Conservation (phyloP, 2,888 invertebrate species). For the Andrena chrysosceles region DNA sequence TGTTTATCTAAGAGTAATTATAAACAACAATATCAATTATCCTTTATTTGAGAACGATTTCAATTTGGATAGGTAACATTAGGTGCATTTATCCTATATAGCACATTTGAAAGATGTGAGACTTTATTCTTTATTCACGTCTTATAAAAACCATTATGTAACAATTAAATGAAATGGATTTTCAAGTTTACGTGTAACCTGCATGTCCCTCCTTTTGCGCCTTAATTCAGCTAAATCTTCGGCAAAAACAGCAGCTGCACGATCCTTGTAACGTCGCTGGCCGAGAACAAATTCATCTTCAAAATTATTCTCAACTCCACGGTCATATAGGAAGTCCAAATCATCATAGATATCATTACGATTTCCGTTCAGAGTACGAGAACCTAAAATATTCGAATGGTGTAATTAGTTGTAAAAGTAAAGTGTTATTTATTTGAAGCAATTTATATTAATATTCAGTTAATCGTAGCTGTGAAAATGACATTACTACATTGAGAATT, state of each 20-base stretch:
- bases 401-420: constrained; percentile 21
- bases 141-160: background rate
- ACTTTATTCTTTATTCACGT: background rate
- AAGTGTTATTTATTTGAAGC: background rate
- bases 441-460: constrained; percentile 5
- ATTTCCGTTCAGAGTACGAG: constrained; percentile 77
- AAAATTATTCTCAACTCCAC: constrained; percentile 72
- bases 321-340: constrained; percentile 76
- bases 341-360: constrained; percentile 77
- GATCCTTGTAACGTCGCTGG: constrained; percentile 80
- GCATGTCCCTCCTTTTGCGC: constrained; percentile 82
- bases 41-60: no score
- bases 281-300: constrained; percentile 78
- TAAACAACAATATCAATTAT: no score
- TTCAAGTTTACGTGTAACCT: constrained; percentile 71
- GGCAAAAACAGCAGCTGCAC: constrained; percentile 82
- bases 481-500: background rate
- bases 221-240: constrained; percentile 82
- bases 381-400: constrained; percentile 77
- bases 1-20: no score
- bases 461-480: constrained; percentile 5
- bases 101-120: background rate
- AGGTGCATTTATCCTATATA: no score
- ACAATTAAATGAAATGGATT: background rate
- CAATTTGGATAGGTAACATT: no score